phyloP scores from a whole-genome alignment of 35 echinoderm and acorn worm genomes.

The Heliocidaris erythrogramma region DNA sequence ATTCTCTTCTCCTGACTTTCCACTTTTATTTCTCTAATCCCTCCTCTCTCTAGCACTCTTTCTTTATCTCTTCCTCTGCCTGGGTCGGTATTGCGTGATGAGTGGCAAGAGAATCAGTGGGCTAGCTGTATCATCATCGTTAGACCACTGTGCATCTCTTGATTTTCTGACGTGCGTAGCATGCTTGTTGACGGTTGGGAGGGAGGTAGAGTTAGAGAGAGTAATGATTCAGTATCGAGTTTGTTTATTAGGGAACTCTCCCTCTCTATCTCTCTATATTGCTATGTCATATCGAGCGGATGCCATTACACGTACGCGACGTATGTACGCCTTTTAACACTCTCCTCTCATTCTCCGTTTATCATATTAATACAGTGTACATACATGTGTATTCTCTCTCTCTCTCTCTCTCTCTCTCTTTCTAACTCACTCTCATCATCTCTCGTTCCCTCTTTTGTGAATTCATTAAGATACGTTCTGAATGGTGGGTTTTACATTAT shows the following conservation, averaged over 20 bases:
- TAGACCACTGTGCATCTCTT: not conserved
- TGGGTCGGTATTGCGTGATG: not conserved
- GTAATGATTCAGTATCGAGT: not conserved
- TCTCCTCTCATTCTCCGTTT: not conserved
- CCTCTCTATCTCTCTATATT: not conserved
- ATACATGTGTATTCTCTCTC: not conserved
- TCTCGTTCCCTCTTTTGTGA: too few relatives aligned
- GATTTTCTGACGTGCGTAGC: not conserved
- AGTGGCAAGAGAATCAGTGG: not conserved
- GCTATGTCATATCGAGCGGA: not conserved
- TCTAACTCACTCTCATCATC: too few relatives aligned
- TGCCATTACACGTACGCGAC: not conserved
- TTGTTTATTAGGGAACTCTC: slow-evolving; percentile 16
- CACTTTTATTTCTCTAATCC: not conserved
- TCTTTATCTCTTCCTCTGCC: not conserved
- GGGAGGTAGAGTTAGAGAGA: not conserved
- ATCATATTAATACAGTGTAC: too few relatives aligned
- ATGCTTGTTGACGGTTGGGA: not conserved
- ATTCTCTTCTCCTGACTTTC: not conserved
- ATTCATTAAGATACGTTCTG: too few relatives aligned
- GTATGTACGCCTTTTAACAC: not conserved
- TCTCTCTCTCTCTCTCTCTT: not conserved
- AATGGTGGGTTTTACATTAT: too few relatives aligned
- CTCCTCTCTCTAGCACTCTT: not conserved
- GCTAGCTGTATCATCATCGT: not conserved